Evolutionary conservation across 2,797 vertebrate genomes (phyloP), one percentile per base, ranked within the genome.

Genomic region (Sciurus carolinensis): DNA sequence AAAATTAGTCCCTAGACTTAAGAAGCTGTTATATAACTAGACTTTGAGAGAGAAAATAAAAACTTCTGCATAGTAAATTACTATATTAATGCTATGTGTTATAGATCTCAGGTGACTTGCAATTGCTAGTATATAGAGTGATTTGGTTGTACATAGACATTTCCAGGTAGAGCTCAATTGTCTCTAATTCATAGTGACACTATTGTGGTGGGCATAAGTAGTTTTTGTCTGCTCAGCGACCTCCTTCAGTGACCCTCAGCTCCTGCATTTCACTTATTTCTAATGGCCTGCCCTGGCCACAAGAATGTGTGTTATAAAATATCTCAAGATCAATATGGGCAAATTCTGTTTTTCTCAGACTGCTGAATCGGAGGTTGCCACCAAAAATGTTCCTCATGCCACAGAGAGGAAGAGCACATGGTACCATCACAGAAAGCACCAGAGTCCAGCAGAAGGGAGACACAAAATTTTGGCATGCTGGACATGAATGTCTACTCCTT

Each of bases 41-140:
- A 83, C 52, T 85, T 47, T 64, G 72, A 75, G 79, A 89, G 66
- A 71, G 73, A 90, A 86, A 87, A 95, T 67, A 39, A 73, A 54
- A 88, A 9, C 1, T 4, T 28, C 76, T 71, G n/a, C 39, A 13
- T 30, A 71, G 80, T 54, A 57, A 76, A 50, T 83, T 33, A 47
- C 36, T 44, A 22, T 52, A 39, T 79, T 47, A 76, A 85, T 62
- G 52, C 39, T 44, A 33, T 24, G 24, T 42, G 22, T 54, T 73
- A 4, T 22, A n/a, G 33, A 36, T 72, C 66, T 50, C 82, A 69
- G 28, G 44, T 47, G 39, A 50, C 57, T 80, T 75, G 30, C 59
- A 90, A 28, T 73, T 54, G 14, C 20, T 66, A 42, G 5, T 13
- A 15, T 26, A 10, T 12, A 50, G n/a, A 66, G 8, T 26, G 57